Base-by-base conservation (phyloP, 2,888 invertebrate species). In the Callinectes sapidus region DNA sequence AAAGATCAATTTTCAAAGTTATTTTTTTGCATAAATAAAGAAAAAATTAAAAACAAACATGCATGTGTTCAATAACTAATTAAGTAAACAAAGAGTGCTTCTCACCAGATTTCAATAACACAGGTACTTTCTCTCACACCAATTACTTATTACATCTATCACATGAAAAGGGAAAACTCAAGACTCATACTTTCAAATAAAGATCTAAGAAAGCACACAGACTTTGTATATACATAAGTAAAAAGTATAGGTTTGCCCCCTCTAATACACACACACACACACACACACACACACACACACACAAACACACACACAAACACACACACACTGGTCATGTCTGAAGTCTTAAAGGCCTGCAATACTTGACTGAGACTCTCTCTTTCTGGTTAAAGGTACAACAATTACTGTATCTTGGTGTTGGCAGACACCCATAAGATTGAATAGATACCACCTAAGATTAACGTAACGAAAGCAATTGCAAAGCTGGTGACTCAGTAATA, bases 141-240 rank as follows among this genome's bases (percentile, higher is more conserved):
- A 71, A 71, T 71, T 71, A 61, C 48, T 10, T 48, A 48, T 61
- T 23, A 8, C n/a, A 23, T 71, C 71, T 71, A 71, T 71, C n/a
- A 71, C 71, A 71, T 28, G 71, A 71, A 71, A n/a, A 71, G n/a
- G 71, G 10, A 13, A 71, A 71, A 71, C 71, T 71, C 10, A 71
- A 71, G 71, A 71, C 0, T 81, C 23, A n/a, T 42, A 35, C 14
- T 87, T 87, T 48, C n/a, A 48, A 87, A 87, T 54, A 87, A 35
- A 48, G 16, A 54, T 55, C 87, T 55, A 87, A 23, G 42, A 87
- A 87, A 48, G n/a, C 87, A 54, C 87, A 87, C 48, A 87, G 28
- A 87, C 14, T 23, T 55, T n/a, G n/a, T 16, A 87, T 87, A 87
- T 18, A 55, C 87, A 71, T 71, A 13, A 28, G 6, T 28, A 71